Conservation (phyloP, 1,140 invertebrate species). For the Protaetia brevitarsis region DNA sequence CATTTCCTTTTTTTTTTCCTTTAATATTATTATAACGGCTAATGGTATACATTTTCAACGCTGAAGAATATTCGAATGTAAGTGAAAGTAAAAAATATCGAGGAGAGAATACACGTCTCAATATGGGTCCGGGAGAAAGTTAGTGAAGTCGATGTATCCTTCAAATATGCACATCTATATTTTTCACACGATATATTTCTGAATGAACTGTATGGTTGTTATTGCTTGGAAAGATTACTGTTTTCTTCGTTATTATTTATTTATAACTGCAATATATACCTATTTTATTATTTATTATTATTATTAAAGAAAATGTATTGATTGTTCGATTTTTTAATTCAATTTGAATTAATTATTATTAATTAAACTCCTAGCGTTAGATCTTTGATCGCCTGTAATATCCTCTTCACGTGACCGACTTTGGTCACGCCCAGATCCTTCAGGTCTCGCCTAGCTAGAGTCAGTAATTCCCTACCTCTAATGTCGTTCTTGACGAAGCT, state of each 20-base stretch:
- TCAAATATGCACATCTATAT: too few species aligned
- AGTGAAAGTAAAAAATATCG: too few species aligned
- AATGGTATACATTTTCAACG: constrained; percentile 3
- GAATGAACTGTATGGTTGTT: too few species aligned
- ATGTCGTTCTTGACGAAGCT: constrained; percentile 89
- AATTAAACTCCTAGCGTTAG: constrained; percentile 53
- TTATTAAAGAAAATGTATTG: constrained; percentile 21
- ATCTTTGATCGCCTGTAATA: constrained; percentile 89
- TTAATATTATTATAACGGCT: not conserved
- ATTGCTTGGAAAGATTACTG: constrained; percentile 2
- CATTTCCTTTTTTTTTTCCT: too few species aligned
- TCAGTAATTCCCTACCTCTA: constrained; percentile 82
- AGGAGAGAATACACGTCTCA: too few species aligned
- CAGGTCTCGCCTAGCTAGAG: constrained; percentile 78
- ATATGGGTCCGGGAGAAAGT: too few species aligned
- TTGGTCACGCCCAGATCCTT: constrained; percentile 90
- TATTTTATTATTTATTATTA: constrained; percentile 6
- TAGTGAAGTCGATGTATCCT: too few species aligned
- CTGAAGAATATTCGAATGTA: not conserved
- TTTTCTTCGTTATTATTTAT: not conserved
- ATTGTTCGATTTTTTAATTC: not conserved
- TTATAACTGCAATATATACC: not conserved
- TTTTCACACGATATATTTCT: too few species aligned
- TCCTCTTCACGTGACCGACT: constrained; percentile 91
- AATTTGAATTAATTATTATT: not conserved